Base-by-base conservation (phyloP, 2,113 vertebrate genomes). In the Formicarius rufipectus region DNA sequence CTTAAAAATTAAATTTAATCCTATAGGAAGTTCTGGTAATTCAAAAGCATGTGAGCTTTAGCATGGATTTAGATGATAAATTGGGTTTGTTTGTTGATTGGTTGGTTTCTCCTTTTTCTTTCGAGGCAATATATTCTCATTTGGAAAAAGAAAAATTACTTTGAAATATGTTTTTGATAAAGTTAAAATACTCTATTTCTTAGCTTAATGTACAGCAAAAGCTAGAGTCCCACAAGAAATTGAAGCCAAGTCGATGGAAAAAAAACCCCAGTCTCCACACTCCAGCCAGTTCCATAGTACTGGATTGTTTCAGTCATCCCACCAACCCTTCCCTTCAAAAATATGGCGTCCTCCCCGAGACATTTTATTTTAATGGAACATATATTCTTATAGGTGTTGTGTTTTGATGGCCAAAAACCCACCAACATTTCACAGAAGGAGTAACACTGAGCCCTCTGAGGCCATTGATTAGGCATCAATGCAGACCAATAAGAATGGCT, bases 61-160 rank as follows among this genome's bases (percentile, higher is more conserved):
- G 20, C 5, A 60, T 1, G 1, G 15, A 58, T 90, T 73, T 75
- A 78, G 31, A n/a, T 21, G 22, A 89, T 45, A 60, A 82, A 8
- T 23, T 69, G 3, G 9, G 16, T 62, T 59, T 0, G 0, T 25
- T 74, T 5, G 2, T 23, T 55, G 9, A 4, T 35, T 83, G 25
- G 14, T 31, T 53, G 33, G 27, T 35, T 56, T 47, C 47, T 37
- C 37, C 18, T 58, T 19, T 28, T 53, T 44, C 4, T 72, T 90
- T 47, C 45, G 17, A 58, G 6, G 24, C 4, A 93, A 68, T 75
- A 75, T 44, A 37, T 33, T 75, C 47, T 75, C 31, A 64, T 68
- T 79, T 94, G 15, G 53, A 76, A 90, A 87, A 3, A 37, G 21
- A 78, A 76, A 60, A 62, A 37, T 53, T 50, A 44, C 9, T 63